A percentile compares a stretch with the other conserved stretches of the same genome.
Evolutionary conservation across 2,113 vertebrate species (phyloP).

Genomic region (Lampris megalopsis): DNA sequence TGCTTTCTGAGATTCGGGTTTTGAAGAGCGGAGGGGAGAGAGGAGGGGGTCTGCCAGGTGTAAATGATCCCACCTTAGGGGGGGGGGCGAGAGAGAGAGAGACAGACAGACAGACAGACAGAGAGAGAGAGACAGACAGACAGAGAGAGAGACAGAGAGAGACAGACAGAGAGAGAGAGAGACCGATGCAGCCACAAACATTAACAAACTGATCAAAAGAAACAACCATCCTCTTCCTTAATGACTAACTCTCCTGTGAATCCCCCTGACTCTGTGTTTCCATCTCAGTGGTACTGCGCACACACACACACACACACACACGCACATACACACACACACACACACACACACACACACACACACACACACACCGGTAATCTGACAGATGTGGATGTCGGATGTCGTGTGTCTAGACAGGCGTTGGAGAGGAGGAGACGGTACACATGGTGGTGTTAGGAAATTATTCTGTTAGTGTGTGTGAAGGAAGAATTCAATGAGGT

Average conservation of each 20-base stretch:
- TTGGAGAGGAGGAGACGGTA: constrained; percentile 36
- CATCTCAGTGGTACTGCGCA: background rate
- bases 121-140: background rate
- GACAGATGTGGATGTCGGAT: constrained; percentile 25
- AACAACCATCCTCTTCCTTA: constrained; percentile 11
- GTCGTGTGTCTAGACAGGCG: constrained; percentile 11
- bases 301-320: no score
- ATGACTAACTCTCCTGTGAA: background rate
- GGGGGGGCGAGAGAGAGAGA: no score
- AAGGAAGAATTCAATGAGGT: constrained; percentile 35
- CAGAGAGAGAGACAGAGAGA: background rate
- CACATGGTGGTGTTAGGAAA: constrained; percentile 29
- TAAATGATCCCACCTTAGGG: no score
- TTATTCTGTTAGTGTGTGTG: constrained; percentile 12
- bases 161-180: background rate
- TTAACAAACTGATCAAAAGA: background rate
- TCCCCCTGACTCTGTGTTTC: background rate
- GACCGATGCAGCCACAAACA: background rate
- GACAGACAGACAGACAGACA: background rate
- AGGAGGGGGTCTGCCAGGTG: no score
- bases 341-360: no score
- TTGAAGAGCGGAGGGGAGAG: constrained; percentile 10
- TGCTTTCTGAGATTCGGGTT: background rate
- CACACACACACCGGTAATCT: constrained; percentile 22
- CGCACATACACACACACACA: background rate